Evolutionary conservation across 1,140 invertebrate species (phyloP).

Genomic region (Microplitis demolitor): DNA sequence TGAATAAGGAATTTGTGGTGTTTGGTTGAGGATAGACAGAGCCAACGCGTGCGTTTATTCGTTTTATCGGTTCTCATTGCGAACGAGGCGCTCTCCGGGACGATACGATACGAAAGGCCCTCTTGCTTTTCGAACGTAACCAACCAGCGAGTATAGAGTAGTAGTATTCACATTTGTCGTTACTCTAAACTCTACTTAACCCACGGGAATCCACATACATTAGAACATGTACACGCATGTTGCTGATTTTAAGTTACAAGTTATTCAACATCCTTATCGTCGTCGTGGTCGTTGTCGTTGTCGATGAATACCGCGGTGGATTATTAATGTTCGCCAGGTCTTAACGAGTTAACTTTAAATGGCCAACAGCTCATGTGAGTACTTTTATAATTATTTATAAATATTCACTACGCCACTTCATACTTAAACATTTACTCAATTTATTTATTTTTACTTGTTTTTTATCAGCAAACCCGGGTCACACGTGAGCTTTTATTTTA

Average conservation of each 20-base stretch:
- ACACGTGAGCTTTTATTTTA: no score
- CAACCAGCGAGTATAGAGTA: constrained; percentile 5
- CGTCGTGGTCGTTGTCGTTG: not conserved
- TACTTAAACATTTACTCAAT: no score
- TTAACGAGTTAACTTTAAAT: not conserved
- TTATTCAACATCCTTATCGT: not conserved
- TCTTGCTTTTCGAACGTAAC: constrained; percentile 32
- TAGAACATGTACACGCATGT: not conserved
- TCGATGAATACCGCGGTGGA: not conserved
- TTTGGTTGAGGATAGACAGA: constrained; percentile 4
- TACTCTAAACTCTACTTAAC: constrained; percentile 3
- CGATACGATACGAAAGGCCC: constrained; percentile 17
- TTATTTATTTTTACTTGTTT: no score
- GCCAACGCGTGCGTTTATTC: constrained; percentile 19
- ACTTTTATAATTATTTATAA: no score
- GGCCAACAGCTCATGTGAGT: no score
- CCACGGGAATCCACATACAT: not conserved
- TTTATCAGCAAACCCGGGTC: no score
- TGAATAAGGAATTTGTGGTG: not conserved
- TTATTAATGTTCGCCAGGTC: not conserved
- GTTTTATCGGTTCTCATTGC: constrained; percentile 11
- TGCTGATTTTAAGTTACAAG: not conserved
- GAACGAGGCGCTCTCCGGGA: constrained; percentile 16
- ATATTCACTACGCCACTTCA: no score
- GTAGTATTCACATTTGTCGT: constrained; percentile 19